Evolutionary conservation across 2,113 vertebrate species (phyloP).

Genomic region (Megaceryle torquata): DNA sequence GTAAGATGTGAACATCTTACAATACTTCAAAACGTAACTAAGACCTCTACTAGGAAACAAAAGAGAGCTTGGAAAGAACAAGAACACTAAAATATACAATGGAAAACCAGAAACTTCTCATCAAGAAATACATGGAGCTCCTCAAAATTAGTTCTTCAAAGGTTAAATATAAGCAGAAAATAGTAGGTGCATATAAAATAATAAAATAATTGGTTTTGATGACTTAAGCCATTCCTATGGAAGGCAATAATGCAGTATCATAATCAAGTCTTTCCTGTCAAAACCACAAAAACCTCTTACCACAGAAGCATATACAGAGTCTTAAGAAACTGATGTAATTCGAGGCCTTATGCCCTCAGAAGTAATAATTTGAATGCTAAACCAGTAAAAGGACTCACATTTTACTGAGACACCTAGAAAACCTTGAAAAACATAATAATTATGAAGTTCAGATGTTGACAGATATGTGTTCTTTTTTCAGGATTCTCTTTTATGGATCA

Average conservation of each 20-base stretch:
- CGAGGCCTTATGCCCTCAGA: not conserved
- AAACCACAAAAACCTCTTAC: not conserved
- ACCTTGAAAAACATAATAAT: not conserved
- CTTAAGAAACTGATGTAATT: not conserved
- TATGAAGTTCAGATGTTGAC: not conserved
- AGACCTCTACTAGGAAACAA: not conserved
- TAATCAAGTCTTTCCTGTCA: not conserved
- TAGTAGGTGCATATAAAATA: not conserved
- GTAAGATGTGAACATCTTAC: not conserved
- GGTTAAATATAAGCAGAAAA: not conserved
- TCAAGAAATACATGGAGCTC: not conserved
- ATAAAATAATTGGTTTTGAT: not conserved
- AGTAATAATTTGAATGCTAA: not conserved
- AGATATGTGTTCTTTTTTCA: not conserved
- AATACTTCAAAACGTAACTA: constrained; percentile 21
- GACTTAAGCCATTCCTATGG: not conserved
- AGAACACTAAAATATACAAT: not conserved
- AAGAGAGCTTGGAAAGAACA: not conserved
- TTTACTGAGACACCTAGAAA: not conserved
- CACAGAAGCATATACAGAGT: not conserved
- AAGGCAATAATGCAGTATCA: not conserved
- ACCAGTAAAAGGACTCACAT: not conserved
- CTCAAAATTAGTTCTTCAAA: not conserved
- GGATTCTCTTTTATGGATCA: not conserved
- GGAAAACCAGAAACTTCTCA: not conserved